Conservation (phyloP, 2,113 vertebrate species). For the Melanocharis versteri region DNA sequence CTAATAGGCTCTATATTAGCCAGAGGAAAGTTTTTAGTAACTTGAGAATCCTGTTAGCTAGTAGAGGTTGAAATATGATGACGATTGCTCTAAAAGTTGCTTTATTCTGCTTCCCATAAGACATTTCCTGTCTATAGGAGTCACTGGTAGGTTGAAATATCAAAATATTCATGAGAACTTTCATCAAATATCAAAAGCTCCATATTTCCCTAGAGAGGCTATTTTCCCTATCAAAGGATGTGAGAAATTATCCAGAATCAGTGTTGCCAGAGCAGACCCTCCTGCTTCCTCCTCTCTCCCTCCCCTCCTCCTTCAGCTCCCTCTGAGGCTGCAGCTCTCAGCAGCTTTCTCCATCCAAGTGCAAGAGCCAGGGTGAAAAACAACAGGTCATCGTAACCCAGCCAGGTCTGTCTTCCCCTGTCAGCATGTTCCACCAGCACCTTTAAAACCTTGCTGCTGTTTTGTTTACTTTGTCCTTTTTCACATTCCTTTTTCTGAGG, state of each 20-base stretch:
- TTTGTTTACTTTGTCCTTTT: background rate
- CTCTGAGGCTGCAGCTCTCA: background rate
- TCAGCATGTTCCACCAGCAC: background rate
- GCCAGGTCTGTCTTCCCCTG: background rate
- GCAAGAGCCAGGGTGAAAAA: background rate
- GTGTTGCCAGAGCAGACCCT: background rate
- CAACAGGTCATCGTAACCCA: background rate
- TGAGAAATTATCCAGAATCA: conserved; percentile 47
- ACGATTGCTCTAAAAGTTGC: background rate
- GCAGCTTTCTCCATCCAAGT: background rate
- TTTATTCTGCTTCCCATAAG: conserved; percentile 43
- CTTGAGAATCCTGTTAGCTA: conserved; percentile 20
- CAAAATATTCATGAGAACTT: conserved; percentile 29
- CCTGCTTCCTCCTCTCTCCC: background rate
- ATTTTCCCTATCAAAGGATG: conserved; percentile 30
- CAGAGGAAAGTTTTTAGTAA: conserved; percentile 38
- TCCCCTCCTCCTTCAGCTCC: background rate
- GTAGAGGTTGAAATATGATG: conserved; percentile 33
- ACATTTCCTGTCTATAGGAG: conserved; percentile 17
- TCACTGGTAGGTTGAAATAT: conserved; percentile 15
- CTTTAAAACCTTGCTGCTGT: background rate
- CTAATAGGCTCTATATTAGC: conserved; percentile 14
- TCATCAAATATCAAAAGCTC: conserved; percentile 43
- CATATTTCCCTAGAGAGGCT: background rate
- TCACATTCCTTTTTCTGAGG: background rate